These are phyloP conservation scores for Creontiades dilutus DNA, from an alignment of 2,888 invertebrate species.

Conservation along the genomic window DNA sequence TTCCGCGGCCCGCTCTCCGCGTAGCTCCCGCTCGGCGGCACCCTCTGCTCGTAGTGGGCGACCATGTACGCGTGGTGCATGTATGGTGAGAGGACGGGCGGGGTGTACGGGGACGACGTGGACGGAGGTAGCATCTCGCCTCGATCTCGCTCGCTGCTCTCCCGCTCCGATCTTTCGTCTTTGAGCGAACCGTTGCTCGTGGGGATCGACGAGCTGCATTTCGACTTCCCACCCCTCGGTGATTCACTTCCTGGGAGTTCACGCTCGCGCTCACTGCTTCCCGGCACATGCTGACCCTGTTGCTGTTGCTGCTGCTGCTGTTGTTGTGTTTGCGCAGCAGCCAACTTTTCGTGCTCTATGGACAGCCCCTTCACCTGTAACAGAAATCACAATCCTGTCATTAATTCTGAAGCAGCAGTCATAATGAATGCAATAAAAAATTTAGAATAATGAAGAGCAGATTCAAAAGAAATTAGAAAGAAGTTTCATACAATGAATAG, in stretches of 20 bases:
- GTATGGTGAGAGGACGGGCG: slow-evolving; percentile 80
- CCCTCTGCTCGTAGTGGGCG: slow-evolving; percentile 79
- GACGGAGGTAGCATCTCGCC: slow-evolving; percentile 78
- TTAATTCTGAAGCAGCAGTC: no score
- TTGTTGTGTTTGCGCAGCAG: slow-evolving; percentile 81
- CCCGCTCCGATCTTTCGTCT: slow-evolving; percentile 69
- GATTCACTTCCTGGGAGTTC: slow-evolving; percentile 72
- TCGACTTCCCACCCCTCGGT: slow-evolving; percentile 71
- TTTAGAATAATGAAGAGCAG: background rate
- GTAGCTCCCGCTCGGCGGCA: slow-evolving; percentile 65
- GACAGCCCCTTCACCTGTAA: slow-evolving; percentile 87
- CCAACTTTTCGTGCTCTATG: slow-evolving; percentile 86
- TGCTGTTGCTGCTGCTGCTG: slow-evolving; percentile 51
- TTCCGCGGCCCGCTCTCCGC: slow-evolving; percentile 80
- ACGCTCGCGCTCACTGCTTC: slow-evolving; percentile 64
- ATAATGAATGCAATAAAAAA: background rate
- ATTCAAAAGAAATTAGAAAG: no score
- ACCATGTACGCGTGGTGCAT: slow-evolving; percentile 78
- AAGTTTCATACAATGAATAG: no score
- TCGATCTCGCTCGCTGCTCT: slow-evolving; percentile 50
- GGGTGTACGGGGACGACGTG: slow-evolving; percentile 78
- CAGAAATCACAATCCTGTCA: background rate
- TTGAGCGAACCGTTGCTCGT: slow-evolving; percentile 71
- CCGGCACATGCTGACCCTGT: slow-evolving; percentile 60
- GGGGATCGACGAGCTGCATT: slow-evolving; percentile 61